These are phyloP conservation scores for Rhinichthys osculus DNA, from an alignment of 2,797 vertebrate species.

Conservation along the genomic window DNA sequence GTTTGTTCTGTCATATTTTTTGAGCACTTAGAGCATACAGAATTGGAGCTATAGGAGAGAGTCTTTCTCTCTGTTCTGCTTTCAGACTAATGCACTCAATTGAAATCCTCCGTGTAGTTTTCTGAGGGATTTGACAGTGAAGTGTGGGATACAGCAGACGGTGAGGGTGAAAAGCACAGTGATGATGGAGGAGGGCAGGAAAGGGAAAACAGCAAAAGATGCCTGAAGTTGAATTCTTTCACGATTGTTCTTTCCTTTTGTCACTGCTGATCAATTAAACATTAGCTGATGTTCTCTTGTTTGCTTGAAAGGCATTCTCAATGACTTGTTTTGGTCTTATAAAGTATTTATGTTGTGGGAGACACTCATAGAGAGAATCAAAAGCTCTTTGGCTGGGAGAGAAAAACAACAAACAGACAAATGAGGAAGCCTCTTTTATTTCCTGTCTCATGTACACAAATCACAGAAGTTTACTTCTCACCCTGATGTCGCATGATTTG, in stretches of 20 bases:
- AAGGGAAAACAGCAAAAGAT: slow-evolving; percentile 72
- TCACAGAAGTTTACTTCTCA: slow-evolving; percentile 60
- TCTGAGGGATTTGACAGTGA: slow-evolving; percentile 70
- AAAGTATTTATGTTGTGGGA: slow-evolving; percentile 76
- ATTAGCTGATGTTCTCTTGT: slow-evolving; percentile 76
- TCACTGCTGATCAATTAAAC: slow-evolving; percentile 85
- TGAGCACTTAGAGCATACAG: slow-evolving; percentile 1
- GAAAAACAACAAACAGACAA: slow-evolving; percentile 70
- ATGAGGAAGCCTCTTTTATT: slow-evolving; percentile 66
- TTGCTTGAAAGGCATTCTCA: slow-evolving; percentile 75
- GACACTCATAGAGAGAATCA: slow-evolving; percentile 66
- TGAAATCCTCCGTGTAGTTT: slow-evolving; percentile 64
- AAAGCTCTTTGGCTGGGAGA: slow-evolving; percentile 55
- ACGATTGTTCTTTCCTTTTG: slow-evolving; percentile 82
- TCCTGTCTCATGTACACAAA: slow-evolving; percentile 69
- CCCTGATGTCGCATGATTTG: slow-evolving; percentile 47
- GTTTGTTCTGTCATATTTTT: slow-evolving; percentile 9
- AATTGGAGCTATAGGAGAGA: slow-evolving; percentile 16
- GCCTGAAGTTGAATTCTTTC: slow-evolving; percentile 76
- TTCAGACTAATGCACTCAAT: slow-evolving; percentile 43
- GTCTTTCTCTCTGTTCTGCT: slow-evolving; percentile 31
- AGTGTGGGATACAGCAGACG: slow-evolving; percentile 67
- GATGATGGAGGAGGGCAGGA: slow-evolving; percentile 72
- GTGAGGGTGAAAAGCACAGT: slow-evolving; percentile 66
- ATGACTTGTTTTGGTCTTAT: slow-evolving; percentile 72